Percentiles rank a stretch among this genome's conserved stretches.
Conservation (phyloP, 2,113 vertebrate species). For the Macrotus californicus region DNA sequence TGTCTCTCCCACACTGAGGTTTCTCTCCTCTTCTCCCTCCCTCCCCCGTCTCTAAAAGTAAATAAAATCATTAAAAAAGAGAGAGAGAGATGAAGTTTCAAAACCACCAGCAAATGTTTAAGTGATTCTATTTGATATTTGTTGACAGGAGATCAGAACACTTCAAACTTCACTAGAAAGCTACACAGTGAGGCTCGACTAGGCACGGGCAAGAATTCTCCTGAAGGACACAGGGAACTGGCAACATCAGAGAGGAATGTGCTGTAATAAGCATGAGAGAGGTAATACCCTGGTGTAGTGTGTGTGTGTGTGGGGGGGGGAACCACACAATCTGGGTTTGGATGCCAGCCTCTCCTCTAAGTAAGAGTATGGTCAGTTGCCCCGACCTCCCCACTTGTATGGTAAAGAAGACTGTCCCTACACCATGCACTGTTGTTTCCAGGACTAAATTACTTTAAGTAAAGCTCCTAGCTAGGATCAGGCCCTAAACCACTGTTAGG, state of each 20-base stretch:
- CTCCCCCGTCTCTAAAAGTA: too few relatives aligned
- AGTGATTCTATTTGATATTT: not conserved
- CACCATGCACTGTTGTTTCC: not conserved
- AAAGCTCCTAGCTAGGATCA: not conserved
- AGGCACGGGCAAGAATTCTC: not conserved
- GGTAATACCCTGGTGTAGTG: not conserved
- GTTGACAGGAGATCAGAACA: not conserved
- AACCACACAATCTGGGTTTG: not conserved
- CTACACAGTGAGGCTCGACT: not conserved
- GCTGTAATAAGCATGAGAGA: not conserved
- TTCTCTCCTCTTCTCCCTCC: too few relatives aligned
- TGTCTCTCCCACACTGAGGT: too few relatives aligned
- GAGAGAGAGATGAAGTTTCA: not conserved
- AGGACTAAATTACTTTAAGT: not conserved
- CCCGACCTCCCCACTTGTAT: not conserved
- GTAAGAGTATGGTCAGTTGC: not conserved
- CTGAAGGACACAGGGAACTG: not conserved
- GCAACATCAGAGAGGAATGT: not conserved
- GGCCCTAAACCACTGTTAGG: not conserved
- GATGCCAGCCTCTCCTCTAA: not conserved
- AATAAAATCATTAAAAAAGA: too few relatives aligned
- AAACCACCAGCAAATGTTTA: constrained; percentile 9
- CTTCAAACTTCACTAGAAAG: constrained; percentile 20
- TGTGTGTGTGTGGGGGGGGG: too few relatives aligned
- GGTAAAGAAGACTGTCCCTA: not conserved